Evolutionary conservation across 2,888 invertebrate genomes (phyloP).

Genomic region (Netelia virgata): DNA sequence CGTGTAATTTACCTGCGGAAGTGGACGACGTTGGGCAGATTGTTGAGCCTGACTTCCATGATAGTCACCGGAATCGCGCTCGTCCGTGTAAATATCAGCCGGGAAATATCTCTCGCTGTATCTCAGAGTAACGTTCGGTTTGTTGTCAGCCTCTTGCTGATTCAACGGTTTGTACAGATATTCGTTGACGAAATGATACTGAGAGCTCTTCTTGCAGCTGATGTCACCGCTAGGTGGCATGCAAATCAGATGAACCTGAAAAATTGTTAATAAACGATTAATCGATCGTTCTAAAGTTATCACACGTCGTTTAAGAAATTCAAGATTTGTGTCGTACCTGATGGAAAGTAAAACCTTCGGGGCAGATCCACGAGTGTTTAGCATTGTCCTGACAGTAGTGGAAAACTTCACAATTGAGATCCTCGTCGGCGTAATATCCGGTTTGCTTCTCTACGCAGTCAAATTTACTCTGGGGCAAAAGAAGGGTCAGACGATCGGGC

Average conservation of each 20-base stretch:
- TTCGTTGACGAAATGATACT: slow-evolving; percentile 96
- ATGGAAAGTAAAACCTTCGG: slow-evolving; percentile 95
- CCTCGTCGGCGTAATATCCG: slow-evolving; percentile 96
- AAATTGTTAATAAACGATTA: neutral
- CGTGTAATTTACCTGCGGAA: slow-evolving; percentile 70
- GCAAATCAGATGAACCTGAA: slow-evolving; percentile 95
- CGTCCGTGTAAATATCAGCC: slow-evolving; percentile 89
- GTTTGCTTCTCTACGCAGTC: slow-evolving; percentile 92
- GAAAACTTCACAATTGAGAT: slow-evolving; percentile 95
- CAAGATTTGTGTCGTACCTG: slow-evolving; percentile 86
- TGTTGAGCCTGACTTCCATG: slow-evolving; percentile 78
- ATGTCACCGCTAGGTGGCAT: slow-evolving; percentile 96
- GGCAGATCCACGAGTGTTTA: slow-evolving; percentile 97
- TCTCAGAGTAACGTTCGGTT: slow-evolving; percentile 91
- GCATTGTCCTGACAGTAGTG: slow-evolving; percentile 96
- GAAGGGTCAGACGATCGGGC: slow-evolving; percentile 92
- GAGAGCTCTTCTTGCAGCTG: slow-evolving; percentile 94
- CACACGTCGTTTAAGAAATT: too few species aligned
- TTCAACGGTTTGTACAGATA: slow-evolving; percentile 96
- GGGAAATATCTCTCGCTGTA: slow-evolving; percentile 95
- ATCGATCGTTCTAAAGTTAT: neutral
- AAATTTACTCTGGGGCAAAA: slow-evolving; percentile 94
- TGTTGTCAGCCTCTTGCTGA: slow-evolving; percentile 92
- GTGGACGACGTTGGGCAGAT: slow-evolving; percentile 79
- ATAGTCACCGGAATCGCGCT: slow-evolving; percentile 81